Evolutionary conservation across 2,888 invertebrate genomes (phyloP).

Genomic region (Empis stercorea): DNA sequence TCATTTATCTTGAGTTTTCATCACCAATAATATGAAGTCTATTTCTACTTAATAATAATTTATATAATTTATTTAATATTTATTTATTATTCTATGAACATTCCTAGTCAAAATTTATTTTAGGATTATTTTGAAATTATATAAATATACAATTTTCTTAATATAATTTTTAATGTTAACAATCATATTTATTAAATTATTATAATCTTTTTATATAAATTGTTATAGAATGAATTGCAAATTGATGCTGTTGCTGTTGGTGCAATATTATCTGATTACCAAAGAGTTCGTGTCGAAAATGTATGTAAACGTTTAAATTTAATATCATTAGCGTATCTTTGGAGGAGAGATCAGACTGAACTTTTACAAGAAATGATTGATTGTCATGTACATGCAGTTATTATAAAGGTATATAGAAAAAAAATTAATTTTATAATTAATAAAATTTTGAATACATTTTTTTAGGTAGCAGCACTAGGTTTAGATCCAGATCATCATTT

Average conservation of each 20-base stretch:
- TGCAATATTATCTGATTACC: conserved; percentile 97
- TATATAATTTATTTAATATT: too few species aligned
- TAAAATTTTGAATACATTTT: conserved; percentile 6
- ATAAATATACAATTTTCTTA: too few species aligned
- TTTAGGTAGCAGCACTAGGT: conserved; percentile 70
- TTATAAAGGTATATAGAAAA: conserved; percentile 71
- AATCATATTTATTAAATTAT: too few species aligned
- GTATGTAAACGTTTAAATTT: conserved; percentile 89
- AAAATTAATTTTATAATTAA: neutral
- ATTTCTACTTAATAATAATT: too few species aligned
- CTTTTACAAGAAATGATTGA: conserved; percentile 94
- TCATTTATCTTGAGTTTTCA: too few species aligned
- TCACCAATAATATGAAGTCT: too few species aligned
- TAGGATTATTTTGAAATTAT: too few species aligned
- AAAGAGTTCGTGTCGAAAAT: conserved; percentile 93
- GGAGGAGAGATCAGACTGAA: conserved; percentile 91
- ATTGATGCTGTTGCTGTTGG: conserved; percentile 93
- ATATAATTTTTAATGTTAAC: too few species aligned
- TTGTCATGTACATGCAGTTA: conserved; percentile 79
- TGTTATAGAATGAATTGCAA: conserved; percentile 44
- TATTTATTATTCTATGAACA: too few species aligned
- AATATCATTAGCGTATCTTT: conserved; percentile 82
- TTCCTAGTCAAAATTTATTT: too few species aligned
- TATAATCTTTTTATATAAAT: too few species aligned
- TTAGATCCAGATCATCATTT: conserved; percentile 76